These are phyloP conservation scores for Porites lutea DNA, from an alignment of 64 coral and sea anemone genomes.

Conservation along the genomic window DNA sequence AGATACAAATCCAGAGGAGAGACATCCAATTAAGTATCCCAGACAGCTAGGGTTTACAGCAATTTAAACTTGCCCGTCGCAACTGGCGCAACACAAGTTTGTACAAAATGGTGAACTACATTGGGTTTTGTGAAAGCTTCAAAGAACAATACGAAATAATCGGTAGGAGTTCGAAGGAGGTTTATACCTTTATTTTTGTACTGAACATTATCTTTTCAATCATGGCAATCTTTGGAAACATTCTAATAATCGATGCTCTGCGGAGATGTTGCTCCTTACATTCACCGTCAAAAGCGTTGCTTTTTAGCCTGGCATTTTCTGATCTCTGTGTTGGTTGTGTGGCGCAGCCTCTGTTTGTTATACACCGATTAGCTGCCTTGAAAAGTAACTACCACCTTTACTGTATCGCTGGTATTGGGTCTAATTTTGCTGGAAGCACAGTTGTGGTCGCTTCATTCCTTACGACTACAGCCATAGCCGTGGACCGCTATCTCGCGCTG, in stretches of 20 bases:
- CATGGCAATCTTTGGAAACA: background rate
- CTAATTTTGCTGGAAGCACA: background rate
- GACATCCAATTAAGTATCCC: too few relatives aligned
- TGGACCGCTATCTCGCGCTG: slow-evolving; percentile 7
- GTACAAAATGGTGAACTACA: background rate
- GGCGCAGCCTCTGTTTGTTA: background rate
- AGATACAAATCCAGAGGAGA: too few relatives aligned
- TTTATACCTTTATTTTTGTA: background rate
- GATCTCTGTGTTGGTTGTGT: slow-evolving; percentile 27
- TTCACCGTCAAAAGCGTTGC: slow-evolving; percentile 1
- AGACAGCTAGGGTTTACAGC: too few relatives aligned
- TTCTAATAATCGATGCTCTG: background rate
- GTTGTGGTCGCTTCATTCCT: background rate
- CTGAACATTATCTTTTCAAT: background rate
- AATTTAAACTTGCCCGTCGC: too few relatives aligned
- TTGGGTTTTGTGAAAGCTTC: background rate
- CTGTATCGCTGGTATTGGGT: background rate
- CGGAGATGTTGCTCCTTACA: background rate
- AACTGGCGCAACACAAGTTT: background rate
- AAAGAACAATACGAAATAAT: slow-evolving; percentile 19
- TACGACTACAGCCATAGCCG: background rate
- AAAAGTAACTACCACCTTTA: background rate
- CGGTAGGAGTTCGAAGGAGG: background rate
- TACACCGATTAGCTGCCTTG: background rate
- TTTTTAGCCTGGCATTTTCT: slow-evolving; percentile 34